phyloP scores from a whole-genome alignment of 1,140 invertebrate species.

The Ooceraea biroi region DNA sequence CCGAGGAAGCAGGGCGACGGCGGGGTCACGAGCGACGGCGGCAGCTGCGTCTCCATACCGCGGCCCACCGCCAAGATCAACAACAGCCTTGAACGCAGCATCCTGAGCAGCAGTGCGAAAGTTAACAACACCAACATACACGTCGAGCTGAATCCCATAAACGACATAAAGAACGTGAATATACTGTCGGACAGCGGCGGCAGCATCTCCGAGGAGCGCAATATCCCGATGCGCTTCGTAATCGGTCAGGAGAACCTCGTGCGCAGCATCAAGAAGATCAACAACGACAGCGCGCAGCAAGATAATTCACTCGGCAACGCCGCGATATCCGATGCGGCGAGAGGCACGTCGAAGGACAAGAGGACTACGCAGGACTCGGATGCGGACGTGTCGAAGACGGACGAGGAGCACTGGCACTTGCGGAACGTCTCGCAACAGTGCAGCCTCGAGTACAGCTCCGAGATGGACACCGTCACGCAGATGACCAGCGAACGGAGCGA shows the following conservation, averaged over 20 bases:
- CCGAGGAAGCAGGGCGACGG: constrained; percentile 89
- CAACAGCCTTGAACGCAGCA: constrained; percentile 88
- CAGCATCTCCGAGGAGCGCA: constrained; percentile 84
- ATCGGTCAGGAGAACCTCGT: constrained; percentile 81
- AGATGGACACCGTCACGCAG: constrained; percentile 90
- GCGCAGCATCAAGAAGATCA: constrained; percentile 76
- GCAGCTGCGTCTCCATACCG: constrained; percentile 84
- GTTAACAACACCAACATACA: constrained; percentile 93
- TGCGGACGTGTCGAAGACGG: constrained; percentile 84
- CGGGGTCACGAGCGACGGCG: constrained; percentile 87
- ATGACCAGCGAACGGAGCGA: constrained; percentile 85
- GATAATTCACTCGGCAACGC: constrained; percentile 76
- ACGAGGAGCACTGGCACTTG: constrained; percentile 83
- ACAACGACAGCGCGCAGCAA: constrained; percentile 75
- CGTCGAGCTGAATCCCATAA: constrained; percentile 88
- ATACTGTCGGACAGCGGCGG: constrained; percentile 88
- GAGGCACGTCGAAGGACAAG: constrained; percentile 35
- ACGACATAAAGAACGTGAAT: constrained; percentile 88
- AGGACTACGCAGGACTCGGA: constrained; percentile 79
- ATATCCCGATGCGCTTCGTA: constrained; percentile 79
- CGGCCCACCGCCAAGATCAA: constrained; percentile 86
- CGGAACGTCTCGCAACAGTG: constrained; percentile 87
- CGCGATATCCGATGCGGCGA: constrained; percentile 18
- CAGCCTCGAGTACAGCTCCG: constrained; percentile 91
- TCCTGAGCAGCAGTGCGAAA: constrained; percentile 90